These are phyloP conservation scores for Bubalus kerabau DNA, from an alignment of 2,113 vertebrate species.

Conservation along the genomic window DNA sequence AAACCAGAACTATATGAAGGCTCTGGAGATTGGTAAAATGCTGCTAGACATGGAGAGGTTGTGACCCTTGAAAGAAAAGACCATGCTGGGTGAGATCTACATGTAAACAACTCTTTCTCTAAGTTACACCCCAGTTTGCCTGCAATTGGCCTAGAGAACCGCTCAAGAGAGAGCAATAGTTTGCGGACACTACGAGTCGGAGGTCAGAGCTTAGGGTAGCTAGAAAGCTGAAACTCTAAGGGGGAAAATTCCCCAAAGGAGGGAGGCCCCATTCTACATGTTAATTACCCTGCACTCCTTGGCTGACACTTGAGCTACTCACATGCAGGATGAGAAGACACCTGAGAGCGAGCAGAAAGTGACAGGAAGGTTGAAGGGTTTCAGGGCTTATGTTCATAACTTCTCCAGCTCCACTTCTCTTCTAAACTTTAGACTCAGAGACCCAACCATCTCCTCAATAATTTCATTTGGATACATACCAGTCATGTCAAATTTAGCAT, in stretches of 20 bases:
- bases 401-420: neutral
- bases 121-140: too few species aligned
- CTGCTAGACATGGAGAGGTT: neutral
- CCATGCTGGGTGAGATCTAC: neutral
- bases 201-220: neutral
- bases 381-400: neutral
- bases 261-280: neutral
- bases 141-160: neutral
- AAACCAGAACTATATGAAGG: neutral
- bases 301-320: neutral
- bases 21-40: neutral
- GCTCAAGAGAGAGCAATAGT: neutral
- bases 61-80: neutral
- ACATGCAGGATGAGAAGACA: neutral
- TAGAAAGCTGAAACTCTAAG: neutral
- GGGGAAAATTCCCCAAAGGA: neutral
- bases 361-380: neutral
- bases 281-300: neutral
- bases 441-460: neutral
- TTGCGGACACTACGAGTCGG: neutral
- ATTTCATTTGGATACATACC: neutral
- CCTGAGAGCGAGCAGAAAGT: neutral
- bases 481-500: neutral
- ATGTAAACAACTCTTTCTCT: neutral
- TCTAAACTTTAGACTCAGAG: neutral